A percentile compares a stretch with the other conserved stretches of the same genome.
Conservation (phyloP, 2,113 vertebrate species). For the Pomatostomus ruficeps region DNA sequence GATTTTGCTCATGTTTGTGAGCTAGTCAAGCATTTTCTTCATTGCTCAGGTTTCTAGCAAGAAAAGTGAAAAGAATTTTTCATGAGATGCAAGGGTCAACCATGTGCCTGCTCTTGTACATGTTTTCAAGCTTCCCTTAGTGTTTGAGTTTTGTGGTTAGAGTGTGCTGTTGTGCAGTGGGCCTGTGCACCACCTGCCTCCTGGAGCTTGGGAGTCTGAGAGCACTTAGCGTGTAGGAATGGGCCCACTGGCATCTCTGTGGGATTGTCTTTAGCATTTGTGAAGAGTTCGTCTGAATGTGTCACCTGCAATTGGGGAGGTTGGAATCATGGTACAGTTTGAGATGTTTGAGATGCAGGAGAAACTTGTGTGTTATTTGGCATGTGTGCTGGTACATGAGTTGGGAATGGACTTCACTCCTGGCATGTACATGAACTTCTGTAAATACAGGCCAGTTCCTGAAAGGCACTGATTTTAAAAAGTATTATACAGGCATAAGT, state of each 20-base stretch:
- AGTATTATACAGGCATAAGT: neutral
- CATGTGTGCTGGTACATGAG: rapidly evolving
- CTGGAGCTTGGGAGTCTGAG: neutral
- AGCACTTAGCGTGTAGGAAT: neutral
- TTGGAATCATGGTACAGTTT: neutral
- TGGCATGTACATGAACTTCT: neutral
- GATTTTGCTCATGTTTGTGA: neutral
- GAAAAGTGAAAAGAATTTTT: neutral
- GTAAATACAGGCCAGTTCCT: neutral
- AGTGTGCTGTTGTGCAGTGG: neutral
- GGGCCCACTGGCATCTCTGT: no score
- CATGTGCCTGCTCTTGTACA: neutral
- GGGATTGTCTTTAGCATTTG: neutral
- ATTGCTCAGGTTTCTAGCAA: neutral
- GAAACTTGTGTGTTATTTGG: neutral
- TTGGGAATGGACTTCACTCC: neutral
- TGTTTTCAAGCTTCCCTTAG: neutral
- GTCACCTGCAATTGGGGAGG: neutral
- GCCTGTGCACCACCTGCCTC: rapidly evolving
- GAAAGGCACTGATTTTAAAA: neutral
- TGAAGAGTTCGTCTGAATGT: neutral
- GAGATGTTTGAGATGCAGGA: neutral
- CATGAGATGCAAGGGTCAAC: neutral
- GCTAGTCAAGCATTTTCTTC: neutral
- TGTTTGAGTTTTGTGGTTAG: neutral